Evolutionary conservation across 1,140 invertebrate genomes (phyloP).

Genomic region (Microvelia longipes): DNA sequence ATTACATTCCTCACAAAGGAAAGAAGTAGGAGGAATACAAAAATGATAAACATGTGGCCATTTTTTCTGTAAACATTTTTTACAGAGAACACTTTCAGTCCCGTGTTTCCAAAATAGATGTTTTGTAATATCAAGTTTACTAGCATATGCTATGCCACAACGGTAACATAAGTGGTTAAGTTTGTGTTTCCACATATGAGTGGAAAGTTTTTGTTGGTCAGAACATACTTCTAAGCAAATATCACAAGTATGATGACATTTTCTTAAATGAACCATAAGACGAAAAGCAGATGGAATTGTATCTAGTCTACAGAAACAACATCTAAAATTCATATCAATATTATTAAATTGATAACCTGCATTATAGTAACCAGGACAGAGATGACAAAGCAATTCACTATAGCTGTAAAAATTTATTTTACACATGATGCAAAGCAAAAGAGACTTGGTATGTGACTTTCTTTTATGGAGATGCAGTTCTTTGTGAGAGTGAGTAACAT

Average conservation of each 20-base stretch:
- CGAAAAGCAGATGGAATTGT: conserved; percentile 65
- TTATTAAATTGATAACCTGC: conserved; percentile 23
- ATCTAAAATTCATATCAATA: conserved; percentile 45
- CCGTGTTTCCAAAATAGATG: conserved; percentile 83
- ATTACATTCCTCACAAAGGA: conserved; percentile 64
- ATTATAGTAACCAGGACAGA: conserved; percentile 59
- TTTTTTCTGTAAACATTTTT: conserved; percentile 69
- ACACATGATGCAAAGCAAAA: conserved; percentile 66
- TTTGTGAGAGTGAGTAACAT: conserved; percentile 54
- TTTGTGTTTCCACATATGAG: conserved; percentile 79
- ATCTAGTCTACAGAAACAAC: conserved; percentile 54
- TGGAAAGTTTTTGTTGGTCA: conserved; percentile 58
- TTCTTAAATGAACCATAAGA: conserved; percentile 68
- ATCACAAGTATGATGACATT: conserved; percentile 66
- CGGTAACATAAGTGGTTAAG: conserved; percentile 68
- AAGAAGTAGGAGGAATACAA: conserved; percentile 57
- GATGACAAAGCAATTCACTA: conserved; percentile 66
- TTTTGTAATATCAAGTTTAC: conserved; percentile 70
- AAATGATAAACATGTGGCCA: conserved; percentile 84
- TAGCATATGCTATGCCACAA: conserved; percentile 67
- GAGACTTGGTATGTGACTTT: conserved; percentile 65
- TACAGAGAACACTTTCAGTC: conserved; percentile 68
- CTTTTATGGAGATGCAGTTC: conserved; percentile 69
- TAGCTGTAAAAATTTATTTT: conserved; percentile 70
- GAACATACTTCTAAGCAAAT: conserved; percentile 64